These are phyloP conservation scores for Vanessa cardui DNA, from an alignment of 2,888 invertebrate genomes.

Conservation along the genomic window DNA sequence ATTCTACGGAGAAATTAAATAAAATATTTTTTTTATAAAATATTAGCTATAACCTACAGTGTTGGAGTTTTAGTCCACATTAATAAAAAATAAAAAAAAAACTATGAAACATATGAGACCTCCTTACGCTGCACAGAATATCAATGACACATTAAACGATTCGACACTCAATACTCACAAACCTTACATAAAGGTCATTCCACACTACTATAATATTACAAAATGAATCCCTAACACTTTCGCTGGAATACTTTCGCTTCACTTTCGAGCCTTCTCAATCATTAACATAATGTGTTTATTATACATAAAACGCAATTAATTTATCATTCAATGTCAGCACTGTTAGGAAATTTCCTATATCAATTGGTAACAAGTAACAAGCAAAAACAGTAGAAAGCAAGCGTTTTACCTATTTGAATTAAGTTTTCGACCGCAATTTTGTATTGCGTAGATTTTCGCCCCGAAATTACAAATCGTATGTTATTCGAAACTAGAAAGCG, in stretches of 20 bases:
- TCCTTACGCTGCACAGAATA: background rate
- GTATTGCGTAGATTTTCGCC: too few species aligned
- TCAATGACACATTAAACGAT: background rate
- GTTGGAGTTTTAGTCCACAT: too few species aligned
- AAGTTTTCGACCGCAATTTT: too few species aligned
- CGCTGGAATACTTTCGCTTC: constrained; percentile 25
- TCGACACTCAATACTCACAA: background rate
- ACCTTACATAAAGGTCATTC: background rate
- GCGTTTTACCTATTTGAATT: background rate
- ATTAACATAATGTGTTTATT: constrained; percentile 25
- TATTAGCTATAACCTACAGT: too few species aligned
- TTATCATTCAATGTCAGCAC: constrained; percentile 9
- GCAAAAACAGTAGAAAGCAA: constrained; percentile 13
- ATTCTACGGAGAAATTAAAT: too few species aligned
- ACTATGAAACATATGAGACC: too few species aligned
- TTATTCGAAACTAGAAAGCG: too few species aligned
- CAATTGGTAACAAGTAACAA: background rate
- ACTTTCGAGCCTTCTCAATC: constrained; percentile 26
- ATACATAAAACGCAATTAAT: constrained; percentile 22
- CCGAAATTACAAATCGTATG: too few species aligned
- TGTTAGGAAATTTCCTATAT: constrained; percentile 13
- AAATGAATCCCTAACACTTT: constrained; percentile 21
- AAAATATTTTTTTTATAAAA: too few species aligned
- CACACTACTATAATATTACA: constrained; percentile 12
- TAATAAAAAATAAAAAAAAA: too few species aligned